Percentiles rank a stretch among this genome's conserved stretches.
phyloP scores from a whole-genome alignment of 2,797 vertebrate species.

The Acropternis orthonyx region DNA sequence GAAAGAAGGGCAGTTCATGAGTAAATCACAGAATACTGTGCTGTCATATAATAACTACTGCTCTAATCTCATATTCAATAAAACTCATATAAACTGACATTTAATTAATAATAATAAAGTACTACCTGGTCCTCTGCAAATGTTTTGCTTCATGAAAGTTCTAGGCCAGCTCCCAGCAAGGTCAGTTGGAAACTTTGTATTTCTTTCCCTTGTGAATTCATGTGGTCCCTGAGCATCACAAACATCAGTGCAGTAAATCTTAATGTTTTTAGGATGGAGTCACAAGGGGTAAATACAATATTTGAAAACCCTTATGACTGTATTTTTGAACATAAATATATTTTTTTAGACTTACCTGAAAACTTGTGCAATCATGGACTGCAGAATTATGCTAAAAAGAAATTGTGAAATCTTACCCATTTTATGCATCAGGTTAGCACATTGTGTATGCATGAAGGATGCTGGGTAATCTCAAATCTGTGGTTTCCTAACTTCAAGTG shows the following conservation, averaged over 20 bases:
- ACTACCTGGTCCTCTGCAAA: not conserved
- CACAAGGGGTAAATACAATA: not conserved
- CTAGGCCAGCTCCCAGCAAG: not conserved
- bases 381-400: not conserved
- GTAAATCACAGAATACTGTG: constrained; percentile 6
- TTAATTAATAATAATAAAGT: constrained; percentile 36
- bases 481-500: not conserved
- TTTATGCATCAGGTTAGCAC: not conserved
- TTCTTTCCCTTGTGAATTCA: not conserved
- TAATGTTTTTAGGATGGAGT: not conserved
- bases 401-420: not conserved
- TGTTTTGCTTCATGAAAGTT: not conserved
- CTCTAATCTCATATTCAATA: constrained; percentile 26
- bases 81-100: constrained; percentile 11
- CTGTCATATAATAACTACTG: not conserved
- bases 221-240: not conserved
- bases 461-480: not conserved
- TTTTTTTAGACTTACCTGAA: not conserved
- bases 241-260: not conserved
- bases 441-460: too few relatives aligned
- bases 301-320: not conserved
- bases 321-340: not conserved
- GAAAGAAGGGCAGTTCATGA: not conserved
- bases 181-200: not conserved
- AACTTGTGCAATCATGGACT: not conserved